A percentile compares a stretch with the other conserved stretches of the same genome.
Evolutionary conservation across 2,797 vertebrate genomes (phyloP).

Genomic region (Mustela erminea): DNA sequence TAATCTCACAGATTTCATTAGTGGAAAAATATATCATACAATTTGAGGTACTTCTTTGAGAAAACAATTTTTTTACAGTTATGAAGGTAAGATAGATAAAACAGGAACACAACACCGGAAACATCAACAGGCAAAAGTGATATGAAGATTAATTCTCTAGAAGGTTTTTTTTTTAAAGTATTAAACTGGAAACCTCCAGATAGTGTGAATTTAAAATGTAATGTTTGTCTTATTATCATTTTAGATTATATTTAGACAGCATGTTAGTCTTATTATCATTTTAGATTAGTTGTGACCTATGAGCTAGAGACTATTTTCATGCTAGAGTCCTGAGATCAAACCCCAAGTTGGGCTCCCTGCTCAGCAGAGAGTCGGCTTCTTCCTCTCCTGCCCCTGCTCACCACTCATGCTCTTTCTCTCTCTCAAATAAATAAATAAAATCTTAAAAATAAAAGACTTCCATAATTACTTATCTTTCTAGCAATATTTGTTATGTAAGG

Average conservation of each 20-base stretch:
- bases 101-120: slow-evolving; percentile 85
- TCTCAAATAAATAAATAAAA: not conserved
- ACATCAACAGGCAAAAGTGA: slow-evolving; percentile 73
- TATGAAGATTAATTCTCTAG: slow-evolving; percentile 50
- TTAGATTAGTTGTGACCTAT: not conserved
- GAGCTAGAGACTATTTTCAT: not conserved
- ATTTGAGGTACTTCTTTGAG: slow-evolving; percentile 81
- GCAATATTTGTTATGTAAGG: not conserved
- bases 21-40: slow-evolving; percentile 45
- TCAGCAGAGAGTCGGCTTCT: not conserved
- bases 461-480: not conserved
- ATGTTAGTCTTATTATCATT: not conserved
- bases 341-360: not conserved
- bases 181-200: slow-evolving; percentile 78
- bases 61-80: slow-evolving; percentile 61
- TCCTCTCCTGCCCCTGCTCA: not conserved
- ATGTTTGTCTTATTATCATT: not conserved
- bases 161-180: slow-evolving; percentile 68
- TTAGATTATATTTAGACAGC: not conserved
- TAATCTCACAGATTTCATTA: slow-evolving; percentile 74
- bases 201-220: slow-evolving; percentile 65
- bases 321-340: not conserved
- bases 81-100: slow-evolving; percentile 55
- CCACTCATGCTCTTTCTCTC: not conserved
- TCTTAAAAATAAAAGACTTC: not conserved